Conservation (phyloP, 2,113 vertebrate genomes). For the Mellivora capensis region DNA sequence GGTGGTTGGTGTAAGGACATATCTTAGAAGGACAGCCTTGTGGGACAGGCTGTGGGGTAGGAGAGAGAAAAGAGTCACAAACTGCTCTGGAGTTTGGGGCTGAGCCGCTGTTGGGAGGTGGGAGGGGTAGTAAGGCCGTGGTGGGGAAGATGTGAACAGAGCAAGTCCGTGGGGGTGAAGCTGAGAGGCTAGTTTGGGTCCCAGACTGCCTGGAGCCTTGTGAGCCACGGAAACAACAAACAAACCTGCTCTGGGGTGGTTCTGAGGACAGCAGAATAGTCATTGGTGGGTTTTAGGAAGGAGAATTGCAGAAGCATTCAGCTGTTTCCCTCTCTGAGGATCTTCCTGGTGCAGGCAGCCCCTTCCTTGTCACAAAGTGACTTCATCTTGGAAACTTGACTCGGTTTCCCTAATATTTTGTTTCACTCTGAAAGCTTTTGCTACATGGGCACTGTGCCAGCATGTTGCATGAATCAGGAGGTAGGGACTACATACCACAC, state of each 20-base stretch:
- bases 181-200: background rate
- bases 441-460: background rate
- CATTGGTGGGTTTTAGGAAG: background rate
- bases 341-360: background rate
- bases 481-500: fast-evolving
- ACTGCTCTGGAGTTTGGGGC: background rate
- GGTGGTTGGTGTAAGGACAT: fast-evolving
- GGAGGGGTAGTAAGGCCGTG: fast-evolving
- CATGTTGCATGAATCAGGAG: fast-evolving
- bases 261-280: background rate
- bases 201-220: background rate
- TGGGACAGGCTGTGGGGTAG: background rate
- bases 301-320: background rate
- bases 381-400: background rate
- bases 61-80: background rate
- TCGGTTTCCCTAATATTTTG: background rate
- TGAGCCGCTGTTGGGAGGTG: fast-evolving
- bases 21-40: background rate
- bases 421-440: background rate
- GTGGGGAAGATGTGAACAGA: background rate
- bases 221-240: background rate
- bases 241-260: fast-evolving
- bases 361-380: background rate
- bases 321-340: background rate
- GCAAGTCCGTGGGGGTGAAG: background rate